These are phyloP conservation scores for Epinephelus fuscoguttatus DNA, from an alignment of 2,113 vertebrate species.

Conservation along the genomic window DNA sequence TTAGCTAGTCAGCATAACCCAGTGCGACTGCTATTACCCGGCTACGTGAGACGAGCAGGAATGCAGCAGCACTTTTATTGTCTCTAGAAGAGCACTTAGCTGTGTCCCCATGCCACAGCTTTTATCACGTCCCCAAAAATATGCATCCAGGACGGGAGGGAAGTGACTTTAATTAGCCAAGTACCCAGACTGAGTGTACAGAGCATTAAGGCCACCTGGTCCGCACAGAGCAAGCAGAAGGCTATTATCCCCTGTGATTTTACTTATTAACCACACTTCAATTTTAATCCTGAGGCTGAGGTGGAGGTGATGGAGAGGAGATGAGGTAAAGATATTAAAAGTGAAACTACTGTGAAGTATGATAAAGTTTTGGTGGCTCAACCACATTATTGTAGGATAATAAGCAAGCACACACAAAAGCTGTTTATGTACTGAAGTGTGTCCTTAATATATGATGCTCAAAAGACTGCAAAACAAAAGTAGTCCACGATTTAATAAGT, in stretches of 20 bases:
- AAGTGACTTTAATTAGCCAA: constrained; percentile 53
- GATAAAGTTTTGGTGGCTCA: not conserved
- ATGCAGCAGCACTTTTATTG: constrained; percentile 59
- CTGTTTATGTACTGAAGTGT: not conserved
- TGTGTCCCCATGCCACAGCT: not conserved
- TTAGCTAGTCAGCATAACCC: constrained; percentile 31
- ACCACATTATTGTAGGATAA: not conserved
- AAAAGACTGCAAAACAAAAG: not conserved
- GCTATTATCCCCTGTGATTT: constrained; percentile 25
- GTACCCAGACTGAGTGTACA: not conserved
- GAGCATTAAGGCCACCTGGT: constrained; percentile 39
- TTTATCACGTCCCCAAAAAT: constrained; percentile 56
- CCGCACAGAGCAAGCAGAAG: constrained; percentile 1
- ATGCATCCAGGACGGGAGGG: constrained; percentile 22
- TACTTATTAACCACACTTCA: constrained; percentile 34
- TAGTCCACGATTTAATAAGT: not conserved
- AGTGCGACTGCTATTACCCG: constrained; percentile 21
- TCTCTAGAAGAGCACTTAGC: constrained; percentile 39
- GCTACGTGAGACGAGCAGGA: constrained; percentile 26
- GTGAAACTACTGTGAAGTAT: not conserved
- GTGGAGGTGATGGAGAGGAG: not conserved
- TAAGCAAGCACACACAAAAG: not conserved
- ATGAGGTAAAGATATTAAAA: constrained; percentile 5
- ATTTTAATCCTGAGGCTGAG: constrained; percentile 30
- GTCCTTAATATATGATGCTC: not conserved